phyloP scores from a whole-genome alignment of 2,113 vertebrate species.

The Colius striatus region DNA sequence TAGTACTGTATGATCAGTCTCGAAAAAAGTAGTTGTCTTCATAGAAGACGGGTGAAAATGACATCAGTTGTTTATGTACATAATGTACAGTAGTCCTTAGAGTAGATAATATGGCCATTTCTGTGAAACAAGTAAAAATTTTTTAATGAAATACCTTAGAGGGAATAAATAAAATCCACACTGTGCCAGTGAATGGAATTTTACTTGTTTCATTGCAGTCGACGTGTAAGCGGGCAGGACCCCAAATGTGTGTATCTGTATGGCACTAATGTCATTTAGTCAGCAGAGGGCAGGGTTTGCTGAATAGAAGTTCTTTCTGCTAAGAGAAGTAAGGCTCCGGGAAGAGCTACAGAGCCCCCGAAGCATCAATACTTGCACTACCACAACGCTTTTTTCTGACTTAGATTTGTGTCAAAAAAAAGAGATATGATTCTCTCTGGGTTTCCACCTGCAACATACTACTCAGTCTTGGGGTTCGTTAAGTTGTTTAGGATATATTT shows the following conservation, averaged over 20 bases:
- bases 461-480: not conserved
- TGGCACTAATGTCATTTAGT: constrained; percentile 2
- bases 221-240: not conserved
- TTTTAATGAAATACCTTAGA: not conserved
- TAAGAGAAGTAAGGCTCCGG: not conserved
- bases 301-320: constrained; percentile 43
- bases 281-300: constrained; percentile 81
- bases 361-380: not conserved
- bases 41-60: not conserved
- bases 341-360: not conserved
- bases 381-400: not conserved
- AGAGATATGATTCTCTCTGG: not conserved
- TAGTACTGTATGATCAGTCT: not conserved
- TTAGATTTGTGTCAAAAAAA: not conserved
- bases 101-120: not conserved
- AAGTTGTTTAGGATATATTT: not conserved
- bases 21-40: not conserved
- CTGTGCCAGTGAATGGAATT: not conserved
- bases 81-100: not conserved
- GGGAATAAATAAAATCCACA: not conserved
- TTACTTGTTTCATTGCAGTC: not conserved
- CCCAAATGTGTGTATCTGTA: not conserved
- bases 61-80: not conserved
- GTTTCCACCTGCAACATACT: not conserved
- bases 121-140: not conserved